phyloP scores from a whole-genome alignment of 1,140 invertebrate genomes.

The Drosophila kikkawai region DNA sequence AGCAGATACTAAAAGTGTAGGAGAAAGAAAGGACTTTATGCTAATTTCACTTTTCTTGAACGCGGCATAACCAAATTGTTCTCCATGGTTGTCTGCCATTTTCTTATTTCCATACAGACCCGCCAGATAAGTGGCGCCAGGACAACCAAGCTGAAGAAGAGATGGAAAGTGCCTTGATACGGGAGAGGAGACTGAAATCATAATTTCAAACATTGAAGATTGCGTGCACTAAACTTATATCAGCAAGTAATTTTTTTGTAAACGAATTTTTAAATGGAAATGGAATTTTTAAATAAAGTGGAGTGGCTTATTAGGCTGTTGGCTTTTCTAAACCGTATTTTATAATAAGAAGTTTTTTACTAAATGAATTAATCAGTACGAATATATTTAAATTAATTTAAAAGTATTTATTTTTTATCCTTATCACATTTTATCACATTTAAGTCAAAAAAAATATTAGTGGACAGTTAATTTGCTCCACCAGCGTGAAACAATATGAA shows the following conservation, averaged over 20 bases:
- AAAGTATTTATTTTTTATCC: background rate
- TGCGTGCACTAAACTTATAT: background rate
- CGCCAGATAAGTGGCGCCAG: slow-evolving; percentile 64
- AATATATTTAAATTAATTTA: background rate
- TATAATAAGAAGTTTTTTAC: background rate
- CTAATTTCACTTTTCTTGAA: slow-evolving; percentile 79
- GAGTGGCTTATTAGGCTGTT: background rate
- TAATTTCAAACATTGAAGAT: slow-evolving; percentile 60
- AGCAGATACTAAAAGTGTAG: slow-evolving; percentile 31
- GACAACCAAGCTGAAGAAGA: slow-evolving; percentile 25
- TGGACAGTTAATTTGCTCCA: slow-evolving; percentile 29
- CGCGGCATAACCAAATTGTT: slow-evolving; percentile 69
- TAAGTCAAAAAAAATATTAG: background rate
- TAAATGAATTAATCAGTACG: background rate
- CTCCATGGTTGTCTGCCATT: slow-evolving; percentile 41
- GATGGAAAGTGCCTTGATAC: slow-evolving; percentile 16
- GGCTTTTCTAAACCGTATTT: background rate
- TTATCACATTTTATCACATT: no score
- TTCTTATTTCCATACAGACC: slow-evolving; percentile 24
- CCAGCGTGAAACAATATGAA: slow-evolving; percentile 52
- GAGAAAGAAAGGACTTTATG: slow-evolving; percentile 63
- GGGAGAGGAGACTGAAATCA: slow-evolving; percentile 37
- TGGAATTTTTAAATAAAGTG: no score
- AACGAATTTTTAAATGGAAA: background rate
- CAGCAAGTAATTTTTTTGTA: background rate